phyloP scores from a whole-genome alignment of 2,797 vertebrate species.

The Percopsis omiscomaycus region DNA sequence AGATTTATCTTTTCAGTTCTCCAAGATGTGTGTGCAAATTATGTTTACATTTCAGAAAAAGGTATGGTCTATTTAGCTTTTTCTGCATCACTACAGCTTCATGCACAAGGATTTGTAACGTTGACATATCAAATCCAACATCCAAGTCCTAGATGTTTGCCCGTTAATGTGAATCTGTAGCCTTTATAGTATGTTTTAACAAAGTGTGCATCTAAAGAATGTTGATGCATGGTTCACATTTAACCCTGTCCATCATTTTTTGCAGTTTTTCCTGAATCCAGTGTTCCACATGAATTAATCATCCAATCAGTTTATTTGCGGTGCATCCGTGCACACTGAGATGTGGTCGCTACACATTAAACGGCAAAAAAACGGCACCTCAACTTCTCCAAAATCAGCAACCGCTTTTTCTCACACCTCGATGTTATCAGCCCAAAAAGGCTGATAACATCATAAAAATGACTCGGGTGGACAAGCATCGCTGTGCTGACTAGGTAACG shows the following conservation, averaged over 20 bases:
- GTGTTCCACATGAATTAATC: constrained; percentile 10
- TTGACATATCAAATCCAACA: no score
- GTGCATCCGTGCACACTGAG: no score
- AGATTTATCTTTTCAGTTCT: not conserved
- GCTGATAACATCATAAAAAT: constrained; percentile 17
- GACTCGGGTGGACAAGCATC: constrained; percentile 25
- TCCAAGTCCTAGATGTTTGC: no score
- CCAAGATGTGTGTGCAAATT: no score
- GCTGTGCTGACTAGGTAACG: constrained; percentile 29
- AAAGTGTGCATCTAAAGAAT: not conserved
- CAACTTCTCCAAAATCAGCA: constrained; percentile 29
- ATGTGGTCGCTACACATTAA: not conserved
- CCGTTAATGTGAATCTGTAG: no score
- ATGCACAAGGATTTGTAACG: no score
- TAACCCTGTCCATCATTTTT: not conserved
- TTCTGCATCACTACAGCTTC: no score
- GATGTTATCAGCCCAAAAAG: constrained; percentile 14
- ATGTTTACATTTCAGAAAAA: no score
- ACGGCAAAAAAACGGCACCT: not conserved
- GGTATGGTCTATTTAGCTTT: no score
- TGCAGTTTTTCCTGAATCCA: constrained; percentile 10
- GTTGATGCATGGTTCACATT: not conserved
- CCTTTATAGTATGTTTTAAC: no score
- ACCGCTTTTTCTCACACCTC: constrained; percentile 20
- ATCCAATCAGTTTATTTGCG: not conserved